Base-by-base conservation (phyloP, 2,888 invertebrate genomes). In the Drosophila helvetica region DNA sequence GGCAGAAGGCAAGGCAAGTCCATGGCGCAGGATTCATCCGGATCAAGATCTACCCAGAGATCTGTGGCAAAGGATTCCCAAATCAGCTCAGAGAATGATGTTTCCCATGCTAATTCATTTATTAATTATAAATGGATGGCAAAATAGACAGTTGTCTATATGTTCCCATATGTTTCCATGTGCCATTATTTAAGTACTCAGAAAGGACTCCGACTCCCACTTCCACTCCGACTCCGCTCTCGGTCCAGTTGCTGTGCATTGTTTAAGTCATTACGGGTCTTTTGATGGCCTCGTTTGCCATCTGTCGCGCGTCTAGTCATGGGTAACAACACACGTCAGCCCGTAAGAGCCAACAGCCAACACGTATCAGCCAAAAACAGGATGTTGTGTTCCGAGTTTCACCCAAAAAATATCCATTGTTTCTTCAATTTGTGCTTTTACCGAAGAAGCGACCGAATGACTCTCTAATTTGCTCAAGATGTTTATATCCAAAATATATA, bases 251-350 rank as follows among this genome's bases (percentile, higher is more conserved):
- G 46, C 45, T 66, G 30, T 10, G 19, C 43, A 25, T 45, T 51
- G 50, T 50, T 43, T 54, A 61, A 64, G 61, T 74, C 58, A 67
- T 67, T 73, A 57, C 59, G 15, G 58, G 30, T 60, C 30, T 18
- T 65, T 47, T 67, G 58, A 57, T 67, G 74, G 66, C 77, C 77
- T 66, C 68, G 61, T 56, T 65, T 43, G 66, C 60, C 71, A 68
- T 77, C 65, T 71, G 76, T 71, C 74, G 55, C 60, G 54, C 53
- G 63, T 62, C 52, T 43, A 57, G 27, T 38, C 46, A 54, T 43
- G 12, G 54, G 53, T 25, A 50, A 45, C 66, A 51, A 27, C 30
- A 7, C 38, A 55, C 63, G 22, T 51, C 30, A 67, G 27, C 27
- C 27, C 8, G 27, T 27, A 27, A 8, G 50, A 45, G 17, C 10